Conservation (phyloP, 2,797 vertebrate species). For the Bucorvus abyssinicus region DNA sequence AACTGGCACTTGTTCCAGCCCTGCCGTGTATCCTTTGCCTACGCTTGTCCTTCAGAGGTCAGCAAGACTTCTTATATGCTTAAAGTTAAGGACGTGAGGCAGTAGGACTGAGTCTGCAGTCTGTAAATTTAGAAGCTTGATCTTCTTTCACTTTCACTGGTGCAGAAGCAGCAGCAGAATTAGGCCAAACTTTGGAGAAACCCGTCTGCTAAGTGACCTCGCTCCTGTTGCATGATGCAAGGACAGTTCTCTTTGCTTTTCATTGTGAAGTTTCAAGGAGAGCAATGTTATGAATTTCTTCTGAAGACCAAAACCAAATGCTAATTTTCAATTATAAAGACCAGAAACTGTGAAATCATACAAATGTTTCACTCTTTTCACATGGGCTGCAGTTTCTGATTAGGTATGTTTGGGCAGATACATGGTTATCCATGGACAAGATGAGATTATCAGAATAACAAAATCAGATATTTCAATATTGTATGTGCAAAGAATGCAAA, state of each 20-base stretch:
- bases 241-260: neutral
- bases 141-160: slow-evolving; percentile 32
- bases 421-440: neutral
- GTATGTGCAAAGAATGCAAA: neutral
- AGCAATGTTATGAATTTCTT: neutral
- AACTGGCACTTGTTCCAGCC: neutral
- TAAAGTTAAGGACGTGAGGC: neutral
- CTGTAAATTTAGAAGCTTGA: slow-evolving; percentile 28
- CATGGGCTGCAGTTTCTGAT: neutral
- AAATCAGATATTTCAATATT: neutral
- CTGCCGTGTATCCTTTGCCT: neutral
- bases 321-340: neutral
- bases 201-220: neutral
- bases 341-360: neutral
- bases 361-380: neutral
- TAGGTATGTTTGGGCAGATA: neutral
- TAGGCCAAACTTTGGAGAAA: neutral
- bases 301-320: neutral
- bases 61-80: neutral
- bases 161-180: slow-evolving; percentile 3
- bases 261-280: neutral
- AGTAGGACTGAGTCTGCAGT: neutral
- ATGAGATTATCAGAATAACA: neutral
- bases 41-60: slow-evolving; percentile 6
- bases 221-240: neutral